Evolutionary conservation across 2,888 invertebrate species (phyloP).

Genomic region (Rhaphigaster nebulosa): DNA sequence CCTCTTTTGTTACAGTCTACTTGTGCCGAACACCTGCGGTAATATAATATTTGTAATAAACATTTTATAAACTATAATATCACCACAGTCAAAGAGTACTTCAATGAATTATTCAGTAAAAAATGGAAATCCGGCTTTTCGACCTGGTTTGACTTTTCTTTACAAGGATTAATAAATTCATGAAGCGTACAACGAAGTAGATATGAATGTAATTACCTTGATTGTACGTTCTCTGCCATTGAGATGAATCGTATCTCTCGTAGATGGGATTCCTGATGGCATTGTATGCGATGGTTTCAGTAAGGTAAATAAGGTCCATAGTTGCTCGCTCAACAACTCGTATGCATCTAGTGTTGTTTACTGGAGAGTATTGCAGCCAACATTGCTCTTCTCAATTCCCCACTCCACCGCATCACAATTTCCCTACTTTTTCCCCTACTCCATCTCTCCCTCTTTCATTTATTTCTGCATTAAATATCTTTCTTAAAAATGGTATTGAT

Average conservation of each 20-base stretch:
- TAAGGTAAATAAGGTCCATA: conserved; percentile 74
- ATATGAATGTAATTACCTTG: conserved; percentile 22
- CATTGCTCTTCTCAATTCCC: neutral
- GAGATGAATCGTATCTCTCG: conserved; percentile 71
- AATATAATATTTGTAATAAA: neutral
- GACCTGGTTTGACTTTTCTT: neutral
- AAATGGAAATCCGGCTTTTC: neutral
- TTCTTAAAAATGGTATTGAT: neutral
- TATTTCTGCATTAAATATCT: neutral
- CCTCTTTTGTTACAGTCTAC: neutral
- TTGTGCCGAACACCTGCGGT: neutral
- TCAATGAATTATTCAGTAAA: neutral
- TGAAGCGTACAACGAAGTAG: neutral
- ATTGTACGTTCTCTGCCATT: conserved; percentile 46
- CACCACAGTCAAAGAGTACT: too few species aligned
- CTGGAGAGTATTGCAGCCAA: conserved; percentile 25
- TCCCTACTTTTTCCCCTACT: conserved; percentile 62
- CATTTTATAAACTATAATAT: neutral
- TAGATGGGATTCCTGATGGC: conserved; percentile 70
- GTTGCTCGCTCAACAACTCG: conserved; percentile 32
- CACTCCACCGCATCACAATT: conserved; percentile 58
- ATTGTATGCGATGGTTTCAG: conserved; percentile 72
- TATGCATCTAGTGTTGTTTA: conserved; percentile 58
- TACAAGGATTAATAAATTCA: too few species aligned
- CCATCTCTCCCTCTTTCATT: neutral